phyloP scores from a whole-genome alignment of 2,797 vertebrate genomes.

The Craterocephalus amniculus region DNA sequence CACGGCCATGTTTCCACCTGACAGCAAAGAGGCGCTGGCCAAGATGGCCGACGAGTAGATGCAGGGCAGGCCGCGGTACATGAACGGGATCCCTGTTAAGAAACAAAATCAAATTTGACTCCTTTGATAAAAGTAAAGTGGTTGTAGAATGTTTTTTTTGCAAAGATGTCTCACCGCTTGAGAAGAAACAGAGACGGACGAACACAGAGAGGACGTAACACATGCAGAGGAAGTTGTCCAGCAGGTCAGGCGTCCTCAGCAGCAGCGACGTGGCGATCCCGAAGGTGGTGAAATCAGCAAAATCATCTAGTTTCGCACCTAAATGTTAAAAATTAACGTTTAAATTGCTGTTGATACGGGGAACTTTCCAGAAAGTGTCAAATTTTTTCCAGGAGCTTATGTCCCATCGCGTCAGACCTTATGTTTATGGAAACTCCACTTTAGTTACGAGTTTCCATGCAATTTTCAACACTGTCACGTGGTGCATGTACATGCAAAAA shows the following conservation, averaged over 20 bases:
- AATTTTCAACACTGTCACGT: background rate
- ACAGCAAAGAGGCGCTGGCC: slow-evolving; percentile 87
- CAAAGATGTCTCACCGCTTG: slow-evolving; percentile 80
- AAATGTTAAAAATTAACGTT: slow-evolving; percentile 11
- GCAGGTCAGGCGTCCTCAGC: slow-evolving; percentile 81
- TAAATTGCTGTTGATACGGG: background rate
- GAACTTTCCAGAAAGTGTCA: too few species aligned
- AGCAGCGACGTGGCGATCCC: slow-evolving; percentile 91
- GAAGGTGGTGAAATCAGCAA: slow-evolving; percentile 93
- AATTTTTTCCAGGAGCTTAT: too few species aligned
- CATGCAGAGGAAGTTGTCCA: slow-evolving; percentile 87
- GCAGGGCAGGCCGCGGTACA: slow-evolving; percentile 92
- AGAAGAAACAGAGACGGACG: slow-evolving; percentile 90
- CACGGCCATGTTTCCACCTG: slow-evolving; percentile 80
- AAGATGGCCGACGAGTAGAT: slow-evolving; percentile 90
- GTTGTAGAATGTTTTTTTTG: background rate
- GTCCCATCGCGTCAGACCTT: too few species aligned
- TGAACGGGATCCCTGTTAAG: slow-evolving; percentile 85
- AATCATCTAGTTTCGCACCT: slow-evolving; percentile 94
- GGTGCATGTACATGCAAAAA: slow-evolving; percentile 22
- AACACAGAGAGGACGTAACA: slow-evolving; percentile 89
- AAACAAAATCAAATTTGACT: background rate
- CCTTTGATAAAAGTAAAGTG: background rate
- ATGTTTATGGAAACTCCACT: too few species aligned
- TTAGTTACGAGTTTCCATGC: background rate